Percentiles rank a stretch among this genome's conserved stretches.
Conservation (phyloP, 2,797 vertebrate species). For the Peromyscus eremicus region DNA sequence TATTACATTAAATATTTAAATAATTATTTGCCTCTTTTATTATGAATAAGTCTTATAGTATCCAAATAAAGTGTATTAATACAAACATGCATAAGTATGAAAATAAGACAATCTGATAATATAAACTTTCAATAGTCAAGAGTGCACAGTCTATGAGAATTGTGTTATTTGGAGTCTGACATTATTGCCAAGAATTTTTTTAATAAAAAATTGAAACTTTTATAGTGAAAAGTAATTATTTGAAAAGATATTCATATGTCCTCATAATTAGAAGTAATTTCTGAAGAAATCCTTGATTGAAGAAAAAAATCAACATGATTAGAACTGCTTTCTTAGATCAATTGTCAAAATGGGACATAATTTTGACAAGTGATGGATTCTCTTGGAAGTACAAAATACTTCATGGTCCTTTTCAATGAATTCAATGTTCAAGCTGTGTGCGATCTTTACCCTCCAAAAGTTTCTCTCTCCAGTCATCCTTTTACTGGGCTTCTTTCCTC, state of each 20-base stretch:
- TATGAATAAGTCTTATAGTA: not conserved
- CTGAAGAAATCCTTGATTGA: not conserved
- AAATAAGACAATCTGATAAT: not conserved
- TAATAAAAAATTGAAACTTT: not conserved
- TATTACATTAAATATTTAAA: not conserved
- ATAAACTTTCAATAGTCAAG: not conserved
- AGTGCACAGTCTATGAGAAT: not conserved
- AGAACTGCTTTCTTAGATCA: not conserved
- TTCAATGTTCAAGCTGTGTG: not conserved
- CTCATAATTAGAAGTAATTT: not conserved
- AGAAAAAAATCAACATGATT: not conserved
- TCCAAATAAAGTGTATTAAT: not conserved
- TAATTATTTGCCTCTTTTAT: not conserved
- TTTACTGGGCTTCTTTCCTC: not conserved
- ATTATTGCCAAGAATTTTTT: not conserved
- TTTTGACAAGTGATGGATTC: too few relatives aligned
- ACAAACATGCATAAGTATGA: too few relatives aligned
- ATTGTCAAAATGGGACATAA: not conserved
- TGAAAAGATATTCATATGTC: not conserved
- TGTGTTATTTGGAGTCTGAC: not conserved
- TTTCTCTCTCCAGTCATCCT: not conserved
- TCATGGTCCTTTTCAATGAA: not conserved
- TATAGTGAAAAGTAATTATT: not conserved
- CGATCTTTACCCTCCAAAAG: not conserved
- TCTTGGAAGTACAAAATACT: not conserved